Evolutionary conservation across 2,113 vertebrate species (phyloP).

Genomic region (Cyrtonyx montezumae): DNA sequence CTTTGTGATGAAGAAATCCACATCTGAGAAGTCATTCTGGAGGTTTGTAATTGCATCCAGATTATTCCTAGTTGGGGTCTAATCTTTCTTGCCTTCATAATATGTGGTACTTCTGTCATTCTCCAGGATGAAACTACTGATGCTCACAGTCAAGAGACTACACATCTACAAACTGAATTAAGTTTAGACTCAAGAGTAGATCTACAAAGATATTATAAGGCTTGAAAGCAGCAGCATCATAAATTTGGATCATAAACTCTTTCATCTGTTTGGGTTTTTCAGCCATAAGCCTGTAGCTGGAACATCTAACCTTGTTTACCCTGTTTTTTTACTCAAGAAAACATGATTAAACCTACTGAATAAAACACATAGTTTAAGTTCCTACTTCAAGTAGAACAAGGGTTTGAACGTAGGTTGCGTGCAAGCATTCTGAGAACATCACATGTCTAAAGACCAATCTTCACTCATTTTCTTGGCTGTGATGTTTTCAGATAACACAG

Average conservation of each 20-base stretch:
- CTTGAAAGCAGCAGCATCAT: background rate
- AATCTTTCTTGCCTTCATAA: background rate
- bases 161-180: background rate
- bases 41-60: conserved; percentile 5
- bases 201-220: background rate
- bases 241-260: background rate
- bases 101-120: background rate
- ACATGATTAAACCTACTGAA: background rate
- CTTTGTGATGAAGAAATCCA: conserved; percentile 39
- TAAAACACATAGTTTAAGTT: background rate
- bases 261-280: background rate
- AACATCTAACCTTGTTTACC: background rate
- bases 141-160: background rate
- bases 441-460: background rate
- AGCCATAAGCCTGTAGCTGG: background rate
- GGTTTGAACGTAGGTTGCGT: background rate
- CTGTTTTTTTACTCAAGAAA: background rate
- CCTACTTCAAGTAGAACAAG: background rate
- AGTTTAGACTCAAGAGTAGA: background rate
- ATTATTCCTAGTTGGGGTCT: background rate
- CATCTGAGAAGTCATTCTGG: conserved; percentile 33
- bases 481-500: background rate
- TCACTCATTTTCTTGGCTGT: background rate
- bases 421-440: background rate
- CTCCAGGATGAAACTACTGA: background rate